phyloP scores from a whole-genome alignment of 2,113 vertebrate species.

The Trogon melanurus region DNA sequence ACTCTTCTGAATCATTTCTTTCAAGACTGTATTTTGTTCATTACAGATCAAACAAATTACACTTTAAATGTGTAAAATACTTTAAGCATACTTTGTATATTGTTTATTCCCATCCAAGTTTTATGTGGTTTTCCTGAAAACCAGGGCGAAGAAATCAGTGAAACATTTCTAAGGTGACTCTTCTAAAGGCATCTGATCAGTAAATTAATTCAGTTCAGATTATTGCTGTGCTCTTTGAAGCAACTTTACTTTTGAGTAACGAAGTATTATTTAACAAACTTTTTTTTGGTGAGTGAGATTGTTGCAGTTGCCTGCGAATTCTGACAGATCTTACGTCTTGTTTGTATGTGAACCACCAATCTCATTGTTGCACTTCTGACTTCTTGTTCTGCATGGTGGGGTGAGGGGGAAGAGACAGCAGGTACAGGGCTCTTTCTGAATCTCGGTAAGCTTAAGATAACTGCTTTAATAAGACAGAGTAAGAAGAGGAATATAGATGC shows the following conservation, averaged over 20 bases:
- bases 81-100: not conserved
- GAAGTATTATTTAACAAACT: not conserved
- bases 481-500: not conserved
- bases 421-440: not conserved
- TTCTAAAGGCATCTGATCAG: not conserved
- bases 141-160: not conserved
- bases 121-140: not conserved
- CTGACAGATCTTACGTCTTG: not conserved
- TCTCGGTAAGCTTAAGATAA: not conserved
- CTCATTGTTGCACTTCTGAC: not conserved
- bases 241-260: not conserved
- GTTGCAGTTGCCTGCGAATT: not conserved
- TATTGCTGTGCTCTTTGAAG: not conserved
- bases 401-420: rapidly evolving
- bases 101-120: not conserved
- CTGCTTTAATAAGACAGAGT: not conserved
- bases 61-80: not conserved
- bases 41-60: not conserved
- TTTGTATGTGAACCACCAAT: not conserved
- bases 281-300: not conserved
- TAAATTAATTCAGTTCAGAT: not conserved
- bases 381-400: not conserved
- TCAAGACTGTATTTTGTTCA: not conserved
- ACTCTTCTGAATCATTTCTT: not conserved
- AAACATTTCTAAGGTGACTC: not conserved